Conservation (phyloP, 2,888 invertebrate species). For the Phyllotreta cruciferae region DNA sequence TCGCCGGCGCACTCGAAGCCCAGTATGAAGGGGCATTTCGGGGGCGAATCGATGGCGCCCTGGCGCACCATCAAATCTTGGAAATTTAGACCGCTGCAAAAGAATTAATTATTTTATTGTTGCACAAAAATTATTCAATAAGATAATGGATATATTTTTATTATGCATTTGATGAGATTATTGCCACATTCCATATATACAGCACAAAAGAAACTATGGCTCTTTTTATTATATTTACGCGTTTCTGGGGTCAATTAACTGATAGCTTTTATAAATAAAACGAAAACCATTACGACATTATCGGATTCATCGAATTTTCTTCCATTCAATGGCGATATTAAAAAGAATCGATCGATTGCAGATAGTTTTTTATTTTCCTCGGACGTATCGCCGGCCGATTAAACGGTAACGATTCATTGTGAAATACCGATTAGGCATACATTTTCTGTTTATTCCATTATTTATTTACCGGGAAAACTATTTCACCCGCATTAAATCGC, state of each 20-base stretch:
- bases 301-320: no score
- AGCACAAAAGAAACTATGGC: neutral
- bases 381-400: no score
- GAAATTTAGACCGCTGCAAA: slow-evolving; percentile 86
- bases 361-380: no score
- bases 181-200: slow-evolving; percentile 3
- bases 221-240: slow-evolving; percentile 16
- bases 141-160: slow-evolving; percentile 1
- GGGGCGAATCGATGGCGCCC: slow-evolving; percentile 84
- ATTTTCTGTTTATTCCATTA: no score
- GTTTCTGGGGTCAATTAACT: slow-evolving; percentile 21
- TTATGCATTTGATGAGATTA: neutral
- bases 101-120: slow-evolving; percentile 54
- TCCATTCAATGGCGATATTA: no score
- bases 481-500: no score
- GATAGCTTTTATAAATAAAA: slow-evolving; percentile 4
- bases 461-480: no score
- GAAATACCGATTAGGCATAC: no score
- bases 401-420: no score
- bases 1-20: slow-evolving; percentile 90
- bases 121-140: no score
- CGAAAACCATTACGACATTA: no score
- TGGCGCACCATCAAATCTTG: slow-evolving; percentile 89
- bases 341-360: no score
- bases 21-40: slow-evolving; percentile 88